These are phyloP conservation scores for Labeo calbasu DNA, from an alignment of 2,797 vertebrate genomes.

Conservation along the genomic window DNA sequence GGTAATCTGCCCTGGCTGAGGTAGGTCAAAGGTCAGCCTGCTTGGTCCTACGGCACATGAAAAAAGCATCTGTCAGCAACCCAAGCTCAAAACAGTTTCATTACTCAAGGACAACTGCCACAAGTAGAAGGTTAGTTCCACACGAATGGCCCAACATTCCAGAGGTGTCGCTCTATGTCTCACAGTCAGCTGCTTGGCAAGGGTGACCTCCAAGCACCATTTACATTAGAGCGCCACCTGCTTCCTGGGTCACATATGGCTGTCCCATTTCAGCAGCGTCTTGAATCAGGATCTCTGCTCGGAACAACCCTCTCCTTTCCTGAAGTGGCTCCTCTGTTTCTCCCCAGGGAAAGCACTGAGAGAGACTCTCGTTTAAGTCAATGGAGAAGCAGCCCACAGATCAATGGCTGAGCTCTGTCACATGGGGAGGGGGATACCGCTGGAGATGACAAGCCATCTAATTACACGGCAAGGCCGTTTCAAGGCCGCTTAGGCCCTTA, in stretches of 20 bases:
- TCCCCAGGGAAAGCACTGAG: conserved; percentile 22
- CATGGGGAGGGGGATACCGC: conserved; percentile 30
- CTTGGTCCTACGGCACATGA: conserved; percentile 60
- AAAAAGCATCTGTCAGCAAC: conserved; percentile 70
- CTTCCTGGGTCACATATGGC: conserved; percentile 35
- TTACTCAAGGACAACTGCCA: conserved; percentile 75
- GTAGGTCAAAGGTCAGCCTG: conserved; percentile 64
- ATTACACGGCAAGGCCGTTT: conserved; percentile 71
- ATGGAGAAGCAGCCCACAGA: conserved; percentile 33
- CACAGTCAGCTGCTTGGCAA: conserved; percentile 57
- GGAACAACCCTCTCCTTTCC: conserved; percentile 20
- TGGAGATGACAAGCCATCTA: conserved; percentile 69
- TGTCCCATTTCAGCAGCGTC: conserved; percentile 6
- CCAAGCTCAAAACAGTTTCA: conserved; percentile 53
- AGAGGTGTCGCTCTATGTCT: conserved; percentile 55
- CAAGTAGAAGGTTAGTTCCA: conserved; percentile 72
- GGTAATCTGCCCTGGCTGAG: conserved; percentile 59
- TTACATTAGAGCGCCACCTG: conserved; percentile 49
- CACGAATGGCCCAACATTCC: conserved; percentile 66
- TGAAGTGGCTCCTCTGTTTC: conserved; percentile 9
- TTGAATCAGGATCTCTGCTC: conserved; percentile 6
- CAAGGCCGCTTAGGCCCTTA: conserved; percentile 67
- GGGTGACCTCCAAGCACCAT: conserved; percentile 64
- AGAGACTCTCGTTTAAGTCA: conserved; percentile 28
- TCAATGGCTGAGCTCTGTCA: conserved; percentile 46